phyloP scores from a whole-genome alignment of 2,797 vertebrate species.

The Cyprinella venusta region DNA sequence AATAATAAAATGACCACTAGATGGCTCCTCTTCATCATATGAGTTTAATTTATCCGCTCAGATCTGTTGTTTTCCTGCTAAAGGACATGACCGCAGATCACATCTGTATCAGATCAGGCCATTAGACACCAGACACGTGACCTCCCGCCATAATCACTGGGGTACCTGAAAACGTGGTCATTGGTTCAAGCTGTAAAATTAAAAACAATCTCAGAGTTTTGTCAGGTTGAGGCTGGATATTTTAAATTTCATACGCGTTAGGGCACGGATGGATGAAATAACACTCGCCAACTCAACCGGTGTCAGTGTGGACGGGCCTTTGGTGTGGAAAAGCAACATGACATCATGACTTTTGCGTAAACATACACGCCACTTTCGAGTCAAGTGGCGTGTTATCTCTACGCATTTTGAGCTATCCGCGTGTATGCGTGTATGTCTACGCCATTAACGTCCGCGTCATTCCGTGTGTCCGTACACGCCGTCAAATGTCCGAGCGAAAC shows the following conservation, averaged over 20 bases:
- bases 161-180: background rate
- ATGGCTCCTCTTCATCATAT: constrained; percentile 15
- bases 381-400: too few relatives aligned
- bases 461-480: too few relatives aligned
- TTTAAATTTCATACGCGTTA: background rate
- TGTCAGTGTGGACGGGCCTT: too few relatives aligned
- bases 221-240: background rate
- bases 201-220: background rate
- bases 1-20: background rate
- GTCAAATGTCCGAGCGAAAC: too few relatives aligned
- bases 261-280: background rate
- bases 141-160: background rate
- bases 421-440: too few relatives aligned
- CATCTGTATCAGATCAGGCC: constrained; percentile 9
- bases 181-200: background rate
- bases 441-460: too few relatives aligned
- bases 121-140: background rate
- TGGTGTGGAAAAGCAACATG: too few relatives aligned
- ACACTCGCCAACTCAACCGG: too few relatives aligned
- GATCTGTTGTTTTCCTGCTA: background rate
- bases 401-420: too few relatives aligned
- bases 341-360: too few relatives aligned
- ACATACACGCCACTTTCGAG: too few relatives aligned
- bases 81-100: background rate
- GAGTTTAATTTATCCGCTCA: background rate